Conservation (phyloP, 2,797 vertebrate species). For the Sebastes nivosus region DNA sequence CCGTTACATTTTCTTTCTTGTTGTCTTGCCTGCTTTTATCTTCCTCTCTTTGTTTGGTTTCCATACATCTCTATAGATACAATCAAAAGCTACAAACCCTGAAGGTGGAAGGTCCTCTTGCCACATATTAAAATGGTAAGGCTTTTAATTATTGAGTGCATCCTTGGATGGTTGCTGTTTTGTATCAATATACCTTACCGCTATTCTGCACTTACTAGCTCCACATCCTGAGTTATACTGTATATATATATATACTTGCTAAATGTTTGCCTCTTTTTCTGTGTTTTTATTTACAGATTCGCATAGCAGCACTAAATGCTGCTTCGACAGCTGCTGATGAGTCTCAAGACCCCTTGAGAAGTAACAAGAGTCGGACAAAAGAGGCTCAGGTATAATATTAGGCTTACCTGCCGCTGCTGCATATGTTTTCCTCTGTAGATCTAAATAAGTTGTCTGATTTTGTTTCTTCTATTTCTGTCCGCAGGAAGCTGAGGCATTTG, state of each 20-base stretch:
- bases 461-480: background rate
- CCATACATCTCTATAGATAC: background rate
- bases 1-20: background rate
- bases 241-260: background rate
- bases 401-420: background rate
- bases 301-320: constrained; percentile 96
- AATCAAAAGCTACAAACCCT: background rate
- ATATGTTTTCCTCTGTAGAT: background rate
- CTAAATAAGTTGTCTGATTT: background rate
- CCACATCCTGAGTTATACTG: no score
- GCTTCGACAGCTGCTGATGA: constrained; percentile 90
- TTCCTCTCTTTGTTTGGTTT: background rate
- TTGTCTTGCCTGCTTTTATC: background rate
- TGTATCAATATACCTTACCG: no score
- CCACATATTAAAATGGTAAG: constrained; percentile 66
- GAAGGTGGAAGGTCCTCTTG: constrained; percentile 24
- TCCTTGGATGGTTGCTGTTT: no score
- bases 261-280: background rate
- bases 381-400: constrained; percentile 89
- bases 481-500: constrained; percentile 98
- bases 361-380: constrained; percentile 93
- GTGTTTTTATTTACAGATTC: constrained; percentile 83
- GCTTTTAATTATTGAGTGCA: background rate
- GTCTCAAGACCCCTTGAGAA: constrained; percentile 90
- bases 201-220: background rate